Conservation (phyloP, 2,797 vertebrate species). For the Rhincodon typus region DNA sequence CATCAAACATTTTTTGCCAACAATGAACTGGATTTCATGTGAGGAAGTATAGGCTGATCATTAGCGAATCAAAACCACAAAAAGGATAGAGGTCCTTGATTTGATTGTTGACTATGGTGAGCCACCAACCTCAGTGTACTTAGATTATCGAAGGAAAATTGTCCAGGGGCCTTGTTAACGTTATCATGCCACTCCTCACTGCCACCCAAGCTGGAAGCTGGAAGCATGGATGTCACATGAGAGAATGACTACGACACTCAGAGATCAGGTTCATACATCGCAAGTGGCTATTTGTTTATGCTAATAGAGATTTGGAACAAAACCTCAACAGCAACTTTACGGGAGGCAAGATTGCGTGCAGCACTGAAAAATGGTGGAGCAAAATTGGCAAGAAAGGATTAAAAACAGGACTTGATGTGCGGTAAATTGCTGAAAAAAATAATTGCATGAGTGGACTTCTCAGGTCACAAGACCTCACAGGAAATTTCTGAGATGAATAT, state of each 20-base stretch:
- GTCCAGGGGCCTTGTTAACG: not conserved
- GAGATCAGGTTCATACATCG: not conserved
- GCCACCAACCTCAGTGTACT: not conserved
- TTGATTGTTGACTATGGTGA: not conserved
- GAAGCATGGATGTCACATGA: not conserved
- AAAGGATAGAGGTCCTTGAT: not conserved
- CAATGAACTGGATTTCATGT: not conserved
- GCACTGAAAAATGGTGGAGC: not conserved
- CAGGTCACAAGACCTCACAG: constrained; percentile 78
- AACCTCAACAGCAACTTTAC: not conserved
- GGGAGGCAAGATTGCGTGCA: not conserved
- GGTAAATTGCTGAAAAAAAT: constrained; percentile 34
- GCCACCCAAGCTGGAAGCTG: not conserved
- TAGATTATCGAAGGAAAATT: not conserved
- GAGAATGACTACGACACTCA: not conserved
- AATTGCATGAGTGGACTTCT: constrained; percentile 59
- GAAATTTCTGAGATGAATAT: constrained; percentile 88
- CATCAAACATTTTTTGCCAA: not conserved
- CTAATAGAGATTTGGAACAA: not conserved
- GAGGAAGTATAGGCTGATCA: not conserved
- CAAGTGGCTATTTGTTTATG: not conserved
- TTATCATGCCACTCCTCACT: too few relatives aligned
- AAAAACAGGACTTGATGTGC: constrained; percentile 22
- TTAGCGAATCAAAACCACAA: not conserved
- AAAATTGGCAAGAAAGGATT: constrained; percentile 33